A percentile compares a stretch with the other conserved stretches of the same genome.
phyloP scores from a whole-genome alignment of 2,113 vertebrate genomes.

The Mionectes macconnelli region DNA sequence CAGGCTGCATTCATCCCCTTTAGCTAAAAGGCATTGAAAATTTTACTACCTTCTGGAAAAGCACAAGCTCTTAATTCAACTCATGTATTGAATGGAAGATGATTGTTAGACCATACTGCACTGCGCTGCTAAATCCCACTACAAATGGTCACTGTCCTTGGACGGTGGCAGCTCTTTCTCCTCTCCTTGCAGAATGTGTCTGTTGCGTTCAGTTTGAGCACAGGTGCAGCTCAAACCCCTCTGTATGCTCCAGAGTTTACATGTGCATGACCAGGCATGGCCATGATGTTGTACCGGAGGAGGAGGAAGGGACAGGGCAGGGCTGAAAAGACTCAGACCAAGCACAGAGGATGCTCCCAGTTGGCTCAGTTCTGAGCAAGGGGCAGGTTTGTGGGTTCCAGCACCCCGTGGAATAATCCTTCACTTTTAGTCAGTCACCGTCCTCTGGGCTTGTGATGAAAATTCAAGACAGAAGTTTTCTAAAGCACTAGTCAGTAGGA shows the following conservation, averaged over 20 bases:
- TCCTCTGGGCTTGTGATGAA: background rate
- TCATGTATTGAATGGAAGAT: background rate
- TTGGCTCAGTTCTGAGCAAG: background rate
- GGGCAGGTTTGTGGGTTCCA: background rate
- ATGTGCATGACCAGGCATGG: background rate
- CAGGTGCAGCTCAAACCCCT: slow-evolving; percentile 15
- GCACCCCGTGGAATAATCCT: background rate
- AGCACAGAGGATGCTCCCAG: background rate
- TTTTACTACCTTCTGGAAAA: slow-evolving; percentile 61
- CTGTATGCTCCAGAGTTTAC: background rate
- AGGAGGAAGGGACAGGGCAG: background rate
- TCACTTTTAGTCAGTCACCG: background rate
- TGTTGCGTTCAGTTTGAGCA: background rate
- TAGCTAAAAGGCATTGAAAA: slow-evolving; percentile 22
- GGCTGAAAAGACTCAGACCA: background rate
- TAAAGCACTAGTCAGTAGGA: slow-evolving; percentile 22
- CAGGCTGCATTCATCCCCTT: background rate
- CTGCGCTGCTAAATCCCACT: slow-evolving; percentile 28
- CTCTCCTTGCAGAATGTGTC: background rate
- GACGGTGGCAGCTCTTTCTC: slow-evolving; percentile 15
- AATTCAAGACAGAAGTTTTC: slow-evolving; percentile 2
- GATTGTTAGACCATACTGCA: slow-evolving; percentile 27
- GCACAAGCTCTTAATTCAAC: slow-evolving; percentile 74
- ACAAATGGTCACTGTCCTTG: slow-evolving; percentile 8
- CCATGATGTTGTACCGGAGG: background rate